Conservation (phyloP, 2,888 invertebrate species). For the Ophraella communa region DNA sequence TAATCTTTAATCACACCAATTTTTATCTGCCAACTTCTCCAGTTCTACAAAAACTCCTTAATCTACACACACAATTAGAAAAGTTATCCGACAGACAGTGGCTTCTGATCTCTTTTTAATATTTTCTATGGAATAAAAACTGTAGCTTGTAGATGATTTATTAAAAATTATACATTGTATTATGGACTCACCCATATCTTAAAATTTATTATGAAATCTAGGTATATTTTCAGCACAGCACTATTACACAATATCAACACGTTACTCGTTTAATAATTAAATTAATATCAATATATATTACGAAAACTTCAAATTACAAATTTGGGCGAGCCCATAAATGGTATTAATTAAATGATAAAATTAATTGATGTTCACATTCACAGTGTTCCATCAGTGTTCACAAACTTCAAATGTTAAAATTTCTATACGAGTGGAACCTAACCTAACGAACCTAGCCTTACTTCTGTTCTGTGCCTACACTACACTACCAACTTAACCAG, state of each 20-base stretch:
- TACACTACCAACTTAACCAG: neutral
- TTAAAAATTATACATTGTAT: neutral
- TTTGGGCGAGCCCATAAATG: conserved; percentile 55
- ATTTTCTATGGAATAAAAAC: neutral
- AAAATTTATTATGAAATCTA: neutral
- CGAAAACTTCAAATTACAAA: conserved; percentile 42
- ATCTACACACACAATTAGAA: too few species aligned
- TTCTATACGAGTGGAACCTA: too few species aligned
- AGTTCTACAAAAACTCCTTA: neutral
- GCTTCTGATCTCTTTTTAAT: too few species aligned
- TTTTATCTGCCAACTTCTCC: neutral
- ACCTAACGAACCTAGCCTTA: too few species aligned
- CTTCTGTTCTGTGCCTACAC: too few species aligned
- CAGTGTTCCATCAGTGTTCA: too few species aligned
- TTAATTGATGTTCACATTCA: conserved; percentile 2
- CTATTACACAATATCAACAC: conserved; percentile 13
- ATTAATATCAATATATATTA: conserved; percentile 11
- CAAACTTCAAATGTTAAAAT: neutral
- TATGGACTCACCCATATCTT: conserved; percentile 18
- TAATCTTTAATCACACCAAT: neutral
- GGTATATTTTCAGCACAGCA: conserved; percentile 11
- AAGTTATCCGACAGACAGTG: too few species aligned
- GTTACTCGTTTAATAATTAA: conserved; percentile 5
- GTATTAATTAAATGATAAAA: conserved; percentile 30
- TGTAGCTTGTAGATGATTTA: neutral